These are phyloP conservation scores for Trididemnum clinides DNA, from an alignment of 23 tunicate species.

Conservation along the genomic window DNA sequence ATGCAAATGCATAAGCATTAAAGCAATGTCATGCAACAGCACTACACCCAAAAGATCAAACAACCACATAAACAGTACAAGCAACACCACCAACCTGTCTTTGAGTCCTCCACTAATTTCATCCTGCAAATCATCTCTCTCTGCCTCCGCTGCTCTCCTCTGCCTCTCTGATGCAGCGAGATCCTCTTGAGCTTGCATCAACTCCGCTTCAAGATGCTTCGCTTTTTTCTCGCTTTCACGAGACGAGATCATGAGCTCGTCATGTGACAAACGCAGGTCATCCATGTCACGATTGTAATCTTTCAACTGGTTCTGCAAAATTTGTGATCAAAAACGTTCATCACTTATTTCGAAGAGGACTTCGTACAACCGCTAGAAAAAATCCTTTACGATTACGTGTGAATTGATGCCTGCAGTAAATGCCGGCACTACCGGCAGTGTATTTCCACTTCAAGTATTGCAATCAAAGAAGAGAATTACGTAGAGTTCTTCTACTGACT, in stretches of 20 bases:
- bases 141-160: constrained; percentile 77
- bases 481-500: no score
- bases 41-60: no score
- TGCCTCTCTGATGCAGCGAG: constrained; percentile 80
- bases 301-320: constrained; percentile 70
- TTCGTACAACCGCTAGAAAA: no score
- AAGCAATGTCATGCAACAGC: no score
- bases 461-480: no score
- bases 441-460: no score
- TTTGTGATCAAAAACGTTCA: background rate
- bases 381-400: background rate
- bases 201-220: constrained; percentile 90
- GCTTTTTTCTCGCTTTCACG: constrained; percentile 92
- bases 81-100: constrained; percentile 72
- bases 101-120: constrained; percentile 73
- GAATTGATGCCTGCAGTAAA: no score
- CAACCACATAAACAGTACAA: no score
- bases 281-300: constrained; percentile 83
- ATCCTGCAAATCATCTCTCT: constrained; percentile 92
- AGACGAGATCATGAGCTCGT: constrained; percentile 62
- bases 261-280: constrained; percentile 73
- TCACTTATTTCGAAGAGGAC: no score
- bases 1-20: no score
- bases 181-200: constrained; percentile 86
- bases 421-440: no score